phyloP scores from a whole-genome alignment of 2,888 invertebrate species.

The Acronicta aceris region DNA sequence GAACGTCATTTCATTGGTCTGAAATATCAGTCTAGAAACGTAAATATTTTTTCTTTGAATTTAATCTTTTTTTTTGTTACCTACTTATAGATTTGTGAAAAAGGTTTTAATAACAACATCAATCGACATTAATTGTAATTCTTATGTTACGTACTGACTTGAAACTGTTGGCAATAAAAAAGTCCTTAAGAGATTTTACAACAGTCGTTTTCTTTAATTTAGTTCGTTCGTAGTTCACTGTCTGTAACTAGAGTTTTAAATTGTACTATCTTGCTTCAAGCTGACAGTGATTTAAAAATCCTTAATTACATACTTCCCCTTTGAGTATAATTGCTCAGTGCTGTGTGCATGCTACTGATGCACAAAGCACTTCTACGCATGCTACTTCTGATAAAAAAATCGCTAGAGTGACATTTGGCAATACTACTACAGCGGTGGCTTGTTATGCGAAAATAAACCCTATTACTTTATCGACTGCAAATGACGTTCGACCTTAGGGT shows the following conservation, averaged over 20 bases:
- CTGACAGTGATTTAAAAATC: background rate
- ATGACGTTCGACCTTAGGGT: background rate
- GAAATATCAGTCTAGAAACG: no score
- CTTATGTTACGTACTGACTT: constrained; percentile 5
- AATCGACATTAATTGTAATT: constrained; percentile 15
- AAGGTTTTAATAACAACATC: constrained; percentile 34
- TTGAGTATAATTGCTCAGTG: no score
- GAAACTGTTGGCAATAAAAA: constrained; percentile 35
- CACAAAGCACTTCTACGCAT: no score
- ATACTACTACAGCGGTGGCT: background rate
- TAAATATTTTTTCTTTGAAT: background rate
- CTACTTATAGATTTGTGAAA: constrained; percentile 15
- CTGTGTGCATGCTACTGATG: no score
- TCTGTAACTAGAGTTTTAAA: constrained; percentile 39
- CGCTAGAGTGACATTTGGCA: background rate
- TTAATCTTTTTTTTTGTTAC: constrained; percentile 8
- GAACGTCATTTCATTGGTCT: no score
- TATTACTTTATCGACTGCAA: background rate
- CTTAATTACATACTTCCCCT: no score
- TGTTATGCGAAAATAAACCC: background rate
- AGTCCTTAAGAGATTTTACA: constrained; percentile 23
- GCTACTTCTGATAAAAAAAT: no score
- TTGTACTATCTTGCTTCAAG: constrained; percentile 17
- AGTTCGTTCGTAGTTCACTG: constrained; percentile 22
- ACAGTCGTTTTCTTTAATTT: constrained; percentile 38